Evolutionary conservation across 2,888 invertebrate genomes (phyloP), one percentile per base, ranked within the genome.

Genomic region (Toxonevra muliebris): DNA sequence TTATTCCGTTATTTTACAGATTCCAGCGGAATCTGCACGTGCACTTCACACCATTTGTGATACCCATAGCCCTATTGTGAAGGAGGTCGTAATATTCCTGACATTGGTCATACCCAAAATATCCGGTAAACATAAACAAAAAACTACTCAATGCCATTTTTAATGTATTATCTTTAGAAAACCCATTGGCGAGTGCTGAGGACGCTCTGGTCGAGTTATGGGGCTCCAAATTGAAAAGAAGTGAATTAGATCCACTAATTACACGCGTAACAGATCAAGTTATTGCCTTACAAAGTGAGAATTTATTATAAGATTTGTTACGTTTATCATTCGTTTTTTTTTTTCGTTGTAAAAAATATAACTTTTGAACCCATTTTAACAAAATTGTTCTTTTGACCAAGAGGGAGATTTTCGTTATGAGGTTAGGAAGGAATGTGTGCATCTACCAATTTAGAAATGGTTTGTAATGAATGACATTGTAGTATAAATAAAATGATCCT

Each of bases 31-130:
- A 60, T 74, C 79, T 2, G 85, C 84, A 1, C 85, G 84, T 74
- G 87, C 87, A 3, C 86, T 90, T 72, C 90, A 90, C 74, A 80
- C 85, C 66, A 86, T 90, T 72, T 89, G 89, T 73, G 90, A 90
- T 74, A 87, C 86, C 41, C 71, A 85, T 55, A 86, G 80, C 65
- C 89, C 89, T 11, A 76, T 87, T 19, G 81, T 84, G 0, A 69
- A 76, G 19, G 80, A 83, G 66, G 84, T 84, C 8, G 78, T 87
- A 19, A 87, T 86, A 54, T 85, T 87, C 73, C 75, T 88, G 13
- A 86, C 86, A 1, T 70, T 85, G 64, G 84, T 42, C 57, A 78
- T 71, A 57, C 74, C 71, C 9, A 10, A 19, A 9, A 43, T 17
- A 13, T 15, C 43, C 13, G 57, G 67, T 69, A 63, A 52, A 11